Percentiles rank a stretch among this genome's conserved stretches.
These are phyloP conservation scores for Platyscapa corneri DNA, from an alignment of 1,140 invertebrate species.

Conservation along the genomic window DNA sequence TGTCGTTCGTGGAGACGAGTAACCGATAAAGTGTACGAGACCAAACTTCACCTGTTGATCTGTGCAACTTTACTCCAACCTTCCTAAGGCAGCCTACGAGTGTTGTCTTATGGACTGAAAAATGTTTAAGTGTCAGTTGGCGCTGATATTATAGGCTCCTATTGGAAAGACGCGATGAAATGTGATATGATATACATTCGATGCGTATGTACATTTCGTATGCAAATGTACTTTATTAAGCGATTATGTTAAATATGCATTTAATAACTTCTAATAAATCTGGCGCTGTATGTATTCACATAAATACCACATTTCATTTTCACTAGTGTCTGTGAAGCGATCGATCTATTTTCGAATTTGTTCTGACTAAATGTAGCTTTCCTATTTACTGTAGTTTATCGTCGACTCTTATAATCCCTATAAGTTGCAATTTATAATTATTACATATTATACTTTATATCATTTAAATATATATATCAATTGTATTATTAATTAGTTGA, in stretches of 20 bases:
- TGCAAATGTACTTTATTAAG: slow-evolving; percentile 5
- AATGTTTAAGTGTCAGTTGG: not conserved
- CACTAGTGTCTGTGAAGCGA: not conserved
- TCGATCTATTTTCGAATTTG: not conserved
- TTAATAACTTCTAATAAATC: not conserved
- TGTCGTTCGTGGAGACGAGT: not conserved
- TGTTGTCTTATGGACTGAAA: not conserved
- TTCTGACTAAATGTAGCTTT: too few species aligned
- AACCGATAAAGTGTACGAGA: not conserved
- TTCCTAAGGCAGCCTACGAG: not conserved
- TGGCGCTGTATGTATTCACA: too few species aligned
- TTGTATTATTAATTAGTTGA: too few species aligned
- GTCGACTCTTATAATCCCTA: not conserved
- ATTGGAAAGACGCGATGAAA: not conserved
- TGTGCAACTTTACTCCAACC: not conserved
- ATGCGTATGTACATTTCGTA: not conserved
- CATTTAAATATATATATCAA: too few species aligned
- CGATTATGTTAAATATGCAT: not conserved
- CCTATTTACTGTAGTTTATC: not conserved
- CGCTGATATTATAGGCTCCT: not conserved
- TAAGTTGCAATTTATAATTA: too few species aligned
- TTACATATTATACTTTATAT: too few species aligned
- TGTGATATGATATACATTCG: not conserved
- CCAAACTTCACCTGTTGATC: slow-evolving; percentile 26
- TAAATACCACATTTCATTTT: not conserved